Evolutionary conservation across 2,113 vertebrate species (phyloP), one percentile per base, ranked within the genome.

Genomic region (Nothobranchius furzeri): DNA sequence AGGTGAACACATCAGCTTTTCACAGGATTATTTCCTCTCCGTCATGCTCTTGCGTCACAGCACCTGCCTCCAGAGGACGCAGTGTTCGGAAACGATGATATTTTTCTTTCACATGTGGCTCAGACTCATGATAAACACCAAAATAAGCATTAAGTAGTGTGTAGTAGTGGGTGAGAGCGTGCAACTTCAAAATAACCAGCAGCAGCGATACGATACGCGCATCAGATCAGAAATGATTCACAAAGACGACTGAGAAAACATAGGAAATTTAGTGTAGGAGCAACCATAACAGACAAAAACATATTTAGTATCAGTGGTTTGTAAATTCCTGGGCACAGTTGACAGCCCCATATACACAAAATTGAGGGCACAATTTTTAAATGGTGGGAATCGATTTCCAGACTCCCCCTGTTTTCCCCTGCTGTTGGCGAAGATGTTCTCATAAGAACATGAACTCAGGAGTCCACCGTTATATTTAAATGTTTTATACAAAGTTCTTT

Each of bases 281-380:
- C 55, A 50, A 9, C 53, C 37, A 3, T 20, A 10, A 10, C n/a
- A 20, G 36, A 17, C n/a, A 11, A 11, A 56, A 40, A 56, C 15
- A 56, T 10, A 40, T 40, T 17, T 40, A 12, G 55, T 17, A n/a
- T n/a, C 37, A 42, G 55, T 40, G 10, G 15, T 17, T 58, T 43
- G 20, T 17, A 43, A 17, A 43, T 58, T 37, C n/a, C 40, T 58
- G 37, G 37, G 55, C 37, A 13, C n/a, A 20, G n/a, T 42, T 43
- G 12, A 43, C 15, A 20, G 14, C 30, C 25, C 53, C n/a, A 11
- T 15, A 58, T 37, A 42, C 55, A 43, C 17, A 1, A 53, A 57
- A 57, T 57, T 40, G 15, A 57, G 55, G 55, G 36, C 10, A 17
- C 36, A 40, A 42, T 57, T 40, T 57, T 10, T 17, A 57, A 57